Conservation (phyloP, 2,113 vertebrate species). For the Potamarius usumacintae region DNA sequence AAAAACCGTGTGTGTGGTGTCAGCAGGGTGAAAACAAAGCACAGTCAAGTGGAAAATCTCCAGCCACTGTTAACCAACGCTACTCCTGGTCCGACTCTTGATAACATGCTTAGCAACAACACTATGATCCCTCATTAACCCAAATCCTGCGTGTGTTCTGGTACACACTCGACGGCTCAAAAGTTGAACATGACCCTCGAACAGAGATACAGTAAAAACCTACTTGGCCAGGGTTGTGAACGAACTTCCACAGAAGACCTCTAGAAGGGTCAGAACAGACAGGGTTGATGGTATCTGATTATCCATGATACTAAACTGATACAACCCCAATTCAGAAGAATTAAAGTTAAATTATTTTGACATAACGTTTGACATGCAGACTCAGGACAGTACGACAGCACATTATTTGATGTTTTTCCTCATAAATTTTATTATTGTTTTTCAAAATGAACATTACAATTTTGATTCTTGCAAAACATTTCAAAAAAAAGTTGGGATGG, state of each 20-base stretch:
- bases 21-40: background rate
- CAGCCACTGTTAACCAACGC: slow-evolving; percentile 28
- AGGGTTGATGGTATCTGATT: background rate
- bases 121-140: slow-evolving; percentile 19
- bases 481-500: too few species aligned
- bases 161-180: background rate
- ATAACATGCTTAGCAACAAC: slow-evolving; percentile 12
- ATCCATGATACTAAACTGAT: background rate
- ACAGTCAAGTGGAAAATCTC: slow-evolving; percentile 25
- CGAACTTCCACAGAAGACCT: background rate
- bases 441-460: too few species aligned
- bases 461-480: too few species aligned
- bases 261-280: background rate
- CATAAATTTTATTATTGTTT: too few species aligned
- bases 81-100: slow-evolving; percentile 25
- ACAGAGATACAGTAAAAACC: background rate
- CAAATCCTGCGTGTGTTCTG: background rate
- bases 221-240: background rate
- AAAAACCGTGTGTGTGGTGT: background rate
- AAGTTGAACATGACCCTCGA: background rate
- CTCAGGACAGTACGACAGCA: too few species aligned
- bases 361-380: too few species aligned
- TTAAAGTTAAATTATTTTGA: too few species aligned
- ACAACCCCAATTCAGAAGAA: too few species aligned
- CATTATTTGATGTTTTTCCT: too few species aligned